Evolutionary conservation across 2,797 vertebrate genomes (phyloP).

Genomic region (Lacerta viridis): DNA sequence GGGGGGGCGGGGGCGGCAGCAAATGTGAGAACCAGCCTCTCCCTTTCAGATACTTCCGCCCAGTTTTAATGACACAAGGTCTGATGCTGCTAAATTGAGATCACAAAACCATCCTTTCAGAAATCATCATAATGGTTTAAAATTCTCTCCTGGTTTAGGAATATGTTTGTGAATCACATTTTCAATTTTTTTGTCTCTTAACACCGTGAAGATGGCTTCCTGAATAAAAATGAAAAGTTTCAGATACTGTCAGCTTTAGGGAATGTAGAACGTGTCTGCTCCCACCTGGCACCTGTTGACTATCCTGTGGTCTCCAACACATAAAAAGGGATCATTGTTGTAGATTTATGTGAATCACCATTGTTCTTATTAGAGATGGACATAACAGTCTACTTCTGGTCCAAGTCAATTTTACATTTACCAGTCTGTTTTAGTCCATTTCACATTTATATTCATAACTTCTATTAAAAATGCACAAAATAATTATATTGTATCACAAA

Average conservation of each 20-base stretch:
- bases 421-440: too few relatives aligned
- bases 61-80: neutral
- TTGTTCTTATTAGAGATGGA: neutral
- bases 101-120: neutral
- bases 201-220: neutral
- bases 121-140: conserved; percentile 14
- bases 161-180: neutral
- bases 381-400: too few relatives aligned
- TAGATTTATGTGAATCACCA: neutral
- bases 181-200: neutral
- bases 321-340: neutral
- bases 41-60: neutral
- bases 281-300: too few relatives aligned
- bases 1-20: too few relatives aligned
- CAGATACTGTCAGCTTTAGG: neutral
- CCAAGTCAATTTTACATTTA: too few relatives aligned
- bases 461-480: too few relatives aligned
- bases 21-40: neutral
- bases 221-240: neutral
- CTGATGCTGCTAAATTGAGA: neutral
- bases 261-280: neutral
- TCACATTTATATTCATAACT: too few relatives aligned
- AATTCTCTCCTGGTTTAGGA: neutral
- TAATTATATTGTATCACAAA: too few relatives aligned
- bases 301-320: neutral